A percentile compares a stretch with the other conserved stretches of the same genome.
These are phyloP conservation scores for Pegea sp. DNA, from an alignment of 23 tunicate species.

Conservation along the genomic window DNA sequence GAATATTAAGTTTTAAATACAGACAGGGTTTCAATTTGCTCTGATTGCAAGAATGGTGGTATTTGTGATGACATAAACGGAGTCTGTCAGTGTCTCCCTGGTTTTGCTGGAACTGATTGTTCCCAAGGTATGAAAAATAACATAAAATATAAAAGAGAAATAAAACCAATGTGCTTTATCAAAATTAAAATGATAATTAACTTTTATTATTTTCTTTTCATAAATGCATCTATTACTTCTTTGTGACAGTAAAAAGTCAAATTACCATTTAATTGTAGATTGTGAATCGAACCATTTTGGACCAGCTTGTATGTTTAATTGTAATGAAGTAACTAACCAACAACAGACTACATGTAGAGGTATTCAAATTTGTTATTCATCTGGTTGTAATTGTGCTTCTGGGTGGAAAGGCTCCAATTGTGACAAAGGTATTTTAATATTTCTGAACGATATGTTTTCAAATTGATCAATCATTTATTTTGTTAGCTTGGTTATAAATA, in stretches of 20 bases:
- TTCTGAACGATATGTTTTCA: no score
- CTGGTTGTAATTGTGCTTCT: conserved; percentile 23
- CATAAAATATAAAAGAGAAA: background rate
- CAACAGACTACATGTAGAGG: conserved; percentile 22
- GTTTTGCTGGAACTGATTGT: conserved; percentile 27
- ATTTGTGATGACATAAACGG: conserved; percentile 18
- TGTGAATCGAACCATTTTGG: conserved; percentile 17
- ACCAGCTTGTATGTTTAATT: conserved; percentile 4
- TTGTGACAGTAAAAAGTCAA: background rate
- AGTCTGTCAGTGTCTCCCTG: conserved; percentile 19
- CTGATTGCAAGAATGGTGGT: conserved; percentile 25
- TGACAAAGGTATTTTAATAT: conserved; percentile 5
- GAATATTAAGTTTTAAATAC: no score
- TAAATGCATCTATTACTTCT: background rate
- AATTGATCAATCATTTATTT: no score
- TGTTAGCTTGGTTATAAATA: no score
- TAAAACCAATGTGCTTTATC: no score
- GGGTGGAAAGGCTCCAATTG: conserved; percentile 43
- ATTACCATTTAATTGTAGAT: conserved; percentile 3
- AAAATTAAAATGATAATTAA: background rate
- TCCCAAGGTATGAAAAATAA: conserved; percentile 9
- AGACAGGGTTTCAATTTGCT: no score
- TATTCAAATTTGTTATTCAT: conserved; percentile 19
- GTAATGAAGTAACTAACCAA: conserved; percentile 4
- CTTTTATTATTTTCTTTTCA: background rate